Evolutionary conservation across 2,797 vertebrate genomes (phyloP).

Genomic region (Rhabdomys pumilio): DNA sequence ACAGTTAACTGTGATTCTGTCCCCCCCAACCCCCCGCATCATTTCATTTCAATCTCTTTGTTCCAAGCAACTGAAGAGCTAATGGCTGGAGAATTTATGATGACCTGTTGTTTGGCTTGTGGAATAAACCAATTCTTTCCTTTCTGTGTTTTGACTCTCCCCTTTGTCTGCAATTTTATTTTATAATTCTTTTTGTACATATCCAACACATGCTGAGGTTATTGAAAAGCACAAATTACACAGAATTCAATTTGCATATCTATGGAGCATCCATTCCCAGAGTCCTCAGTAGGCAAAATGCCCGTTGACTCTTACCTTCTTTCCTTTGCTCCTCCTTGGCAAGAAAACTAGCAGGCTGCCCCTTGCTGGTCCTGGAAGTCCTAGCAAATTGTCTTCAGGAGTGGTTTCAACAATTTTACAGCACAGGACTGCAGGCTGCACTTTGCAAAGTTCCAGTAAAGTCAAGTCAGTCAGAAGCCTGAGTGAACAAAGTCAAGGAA

Average conservation of each 20-base stretch:
- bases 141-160: slow-evolving; percentile 82
- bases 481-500: neutral
- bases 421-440: neutral
- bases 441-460: slow-evolving; percentile 19
- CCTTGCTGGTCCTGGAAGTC: slow-evolving; percentile 39
- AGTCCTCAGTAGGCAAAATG: slow-evolving; percentile 83
- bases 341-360: slow-evolving; percentile 59
- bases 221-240: slow-evolving; percentile 86
- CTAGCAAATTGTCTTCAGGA: slow-evolving; percentile 19
- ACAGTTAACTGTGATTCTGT: slow-evolving; percentile 78
- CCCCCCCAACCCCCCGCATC: neutral
- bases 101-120: slow-evolving; percentile 81
- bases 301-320: slow-evolving; percentile 81
- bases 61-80: slow-evolving; percentile 80
- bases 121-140: slow-evolving; percentile 81
- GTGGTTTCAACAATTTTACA: neutral
- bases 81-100: slow-evolving; percentile 84
- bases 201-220: slow-evolving; percentile 87
- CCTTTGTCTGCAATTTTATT: slow-evolving; percentile 85
- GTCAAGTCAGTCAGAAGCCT: slow-evolving; percentile 19
- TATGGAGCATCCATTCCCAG: slow-evolving; percentile 84
- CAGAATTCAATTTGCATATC: slow-evolving; percentile 85
- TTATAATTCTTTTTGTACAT: slow-evolving; percentile 85
- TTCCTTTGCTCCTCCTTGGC: slow-evolving; percentile 76
- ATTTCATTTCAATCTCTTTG: slow-evolving; percentile 82